A percentile compares a stretch with the other conserved stretches of the same genome.
Evolutionary conservation across 2,797 vertebrate species (phyloP).

Genomic region (Ceyx erithaca): DNA sequence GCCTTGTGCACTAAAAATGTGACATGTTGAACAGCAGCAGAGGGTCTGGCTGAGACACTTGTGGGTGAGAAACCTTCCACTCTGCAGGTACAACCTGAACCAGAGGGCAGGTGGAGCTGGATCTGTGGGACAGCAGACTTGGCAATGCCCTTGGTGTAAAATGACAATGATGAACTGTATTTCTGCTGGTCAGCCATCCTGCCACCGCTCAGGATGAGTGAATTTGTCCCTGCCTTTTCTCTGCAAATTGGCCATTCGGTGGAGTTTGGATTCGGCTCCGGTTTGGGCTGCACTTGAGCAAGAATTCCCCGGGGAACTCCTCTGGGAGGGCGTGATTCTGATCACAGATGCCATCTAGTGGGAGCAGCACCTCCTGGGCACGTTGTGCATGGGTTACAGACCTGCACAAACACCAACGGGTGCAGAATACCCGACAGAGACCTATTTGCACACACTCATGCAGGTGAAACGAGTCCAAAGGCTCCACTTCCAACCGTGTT

Average conservation of each 20-base stretch:
- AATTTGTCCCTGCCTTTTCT: neutral
- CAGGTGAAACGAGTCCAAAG: accelerated
- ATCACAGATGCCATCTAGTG: constrained; percentile 62
- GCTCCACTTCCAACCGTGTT: accelerated
- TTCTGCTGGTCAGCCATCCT: accelerated
- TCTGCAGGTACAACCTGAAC: accelerated
- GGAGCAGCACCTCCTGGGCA: neutral
- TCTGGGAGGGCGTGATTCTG: neutral
- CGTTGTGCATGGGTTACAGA: accelerated
- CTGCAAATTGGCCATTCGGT: neutral
- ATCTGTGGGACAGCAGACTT: neutral
- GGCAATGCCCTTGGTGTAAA: neutral
- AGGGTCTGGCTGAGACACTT: neutral
- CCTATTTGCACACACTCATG: accelerated
- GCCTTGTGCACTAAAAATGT: neutral
- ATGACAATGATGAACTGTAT: accelerated
- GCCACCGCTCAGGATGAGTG: accelerated
- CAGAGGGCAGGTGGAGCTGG: neutral
- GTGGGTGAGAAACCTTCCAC: neutral
- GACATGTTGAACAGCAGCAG: accelerated
- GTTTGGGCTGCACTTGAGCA: neutral
- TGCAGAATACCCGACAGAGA: accelerated
- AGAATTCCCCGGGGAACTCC: neutral
- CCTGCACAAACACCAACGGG: accelerated
- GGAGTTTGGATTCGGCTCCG: neutral